Conservation (phyloP, 2,113 vertebrate species). For the Gila orcuttii region DNA sequence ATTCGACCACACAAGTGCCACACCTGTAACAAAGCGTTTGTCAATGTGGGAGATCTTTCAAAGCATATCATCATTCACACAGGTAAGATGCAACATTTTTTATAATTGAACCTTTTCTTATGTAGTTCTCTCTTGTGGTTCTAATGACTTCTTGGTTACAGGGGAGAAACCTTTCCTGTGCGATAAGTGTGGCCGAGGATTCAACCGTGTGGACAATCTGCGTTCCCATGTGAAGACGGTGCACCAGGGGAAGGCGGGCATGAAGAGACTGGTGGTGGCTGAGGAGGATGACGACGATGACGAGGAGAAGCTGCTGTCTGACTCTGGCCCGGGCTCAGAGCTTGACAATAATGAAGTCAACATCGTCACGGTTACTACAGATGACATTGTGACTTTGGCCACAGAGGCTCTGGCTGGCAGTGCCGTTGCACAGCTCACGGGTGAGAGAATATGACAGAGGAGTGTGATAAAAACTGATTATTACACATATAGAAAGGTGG, state of each 20-base stretch:
- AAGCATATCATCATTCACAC: slow-evolving; percentile 99
- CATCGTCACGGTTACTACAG: slow-evolving; percentile 89
- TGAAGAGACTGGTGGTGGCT: slow-evolving; percentile 85
- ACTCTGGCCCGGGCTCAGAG: slow-evolving; percentile 60
- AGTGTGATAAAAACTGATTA: not conserved
- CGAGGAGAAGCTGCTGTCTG: slow-evolving; percentile 52
- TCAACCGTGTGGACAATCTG: slow-evolving; percentile 97
- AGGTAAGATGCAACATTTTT: slow-evolving; percentile 71
- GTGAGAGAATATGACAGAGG: not conserved
- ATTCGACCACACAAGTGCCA: slow-evolving; percentile 97
- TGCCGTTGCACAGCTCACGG: slow-evolving; percentile 90
- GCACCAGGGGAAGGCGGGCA: slow-evolving; percentile 93
- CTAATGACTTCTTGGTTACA: slow-evolving; percentile 60
- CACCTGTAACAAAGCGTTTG: slow-evolving; percentile 95
- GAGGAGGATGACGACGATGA: slow-evolving; percentile 61
- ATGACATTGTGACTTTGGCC: slow-evolving; percentile 92
- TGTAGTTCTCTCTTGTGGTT: not conserved
- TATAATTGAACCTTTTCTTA: not conserved
- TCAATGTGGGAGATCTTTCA: slow-evolving; percentile 95
- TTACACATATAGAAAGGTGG: not conserved
- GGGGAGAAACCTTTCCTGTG: slow-evolving; percentile 97
- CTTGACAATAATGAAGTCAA: slow-evolving; percentile 83
- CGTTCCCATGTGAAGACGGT: slow-evolving; percentile 97
- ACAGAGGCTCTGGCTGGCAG: slow-evolving; percentile 88
- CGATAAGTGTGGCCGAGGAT: slow-evolving; percentile 94